These are phyloP conservation scores for Brachionus rotundiformis DNA, from an alignment of 1,140 invertebrate genomes.

Conservation along the genomic window DNA sequence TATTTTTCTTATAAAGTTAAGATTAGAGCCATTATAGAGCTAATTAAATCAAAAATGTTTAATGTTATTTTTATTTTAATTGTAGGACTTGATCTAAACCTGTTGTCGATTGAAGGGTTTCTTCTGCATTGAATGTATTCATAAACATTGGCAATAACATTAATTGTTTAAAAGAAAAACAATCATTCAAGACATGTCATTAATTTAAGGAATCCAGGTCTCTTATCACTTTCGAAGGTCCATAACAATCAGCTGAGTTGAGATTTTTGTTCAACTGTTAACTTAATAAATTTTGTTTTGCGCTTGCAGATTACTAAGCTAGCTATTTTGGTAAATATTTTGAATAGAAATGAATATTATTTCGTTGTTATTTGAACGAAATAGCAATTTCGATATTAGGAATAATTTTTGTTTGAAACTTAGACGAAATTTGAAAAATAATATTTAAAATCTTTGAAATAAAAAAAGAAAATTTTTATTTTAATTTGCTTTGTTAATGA, in stretches of 20 bases:
- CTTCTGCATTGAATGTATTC: not conserved
- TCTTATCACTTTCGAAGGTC: not conserved
- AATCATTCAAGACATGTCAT: not conserved
- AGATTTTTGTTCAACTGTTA: not conserved
- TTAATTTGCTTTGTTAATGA: not conserved
- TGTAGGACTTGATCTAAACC: slow-evolving; percentile 24
- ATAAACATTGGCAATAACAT: not conserved
- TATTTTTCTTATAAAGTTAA: too few species aligned
- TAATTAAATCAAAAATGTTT: too few species aligned
- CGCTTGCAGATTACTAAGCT: not conserved
- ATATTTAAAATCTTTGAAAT: not conserved
- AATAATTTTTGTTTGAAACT: not conserved
- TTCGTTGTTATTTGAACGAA: slow-evolving; percentile 30
- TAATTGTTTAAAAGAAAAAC: not conserved
- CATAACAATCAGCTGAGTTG: not conserved
- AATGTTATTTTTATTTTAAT: not conserved
- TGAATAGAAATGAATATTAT: slow-evolving; percentile 13
- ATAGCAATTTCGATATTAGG: not conserved
- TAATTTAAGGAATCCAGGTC: not conserved
- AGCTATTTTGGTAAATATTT: not conserved
- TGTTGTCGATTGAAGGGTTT: not conserved
- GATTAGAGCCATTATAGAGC: too few species aligned
- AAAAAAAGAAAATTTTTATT: slow-evolving; percentile 18
- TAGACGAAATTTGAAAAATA: slow-evolving; percentile 11
- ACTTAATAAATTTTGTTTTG: not conserved